A percentile compares a stretch with the other conserved stretches of the same genome.
Conservation (phyloP, 2,888 invertebrate species). For the Cepaea hortensis region DNA sequence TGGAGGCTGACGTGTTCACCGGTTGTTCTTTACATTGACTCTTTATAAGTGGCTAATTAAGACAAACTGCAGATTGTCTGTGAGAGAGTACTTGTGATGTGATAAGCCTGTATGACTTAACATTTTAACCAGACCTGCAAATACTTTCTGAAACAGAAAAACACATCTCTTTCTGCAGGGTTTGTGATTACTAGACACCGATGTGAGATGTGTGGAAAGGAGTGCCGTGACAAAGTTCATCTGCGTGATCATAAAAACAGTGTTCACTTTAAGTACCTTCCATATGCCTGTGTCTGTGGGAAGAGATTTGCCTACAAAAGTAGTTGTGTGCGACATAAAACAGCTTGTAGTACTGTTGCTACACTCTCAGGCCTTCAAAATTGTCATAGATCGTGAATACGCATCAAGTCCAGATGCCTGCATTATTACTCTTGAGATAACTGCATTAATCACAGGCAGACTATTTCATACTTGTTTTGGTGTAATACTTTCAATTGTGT, state of each 20-base stretch:
- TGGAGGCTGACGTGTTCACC: too few species aligned
- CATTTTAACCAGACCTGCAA: neutral
- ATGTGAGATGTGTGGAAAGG: conserved; percentile 45
- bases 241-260: conserved; percentile 45
- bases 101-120: neutral
- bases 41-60: too few species aligned
- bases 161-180: conserved; percentile 36
- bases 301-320: conserved; percentile 44
- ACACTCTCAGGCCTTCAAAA: neutral
- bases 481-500: too few species aligned
- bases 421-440: too few species aligned
- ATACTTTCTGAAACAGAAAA: neutral
- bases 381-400: neutral
- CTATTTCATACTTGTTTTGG: too few species aligned
- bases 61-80: too few species aligned
- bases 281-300: conserved; percentile 41
- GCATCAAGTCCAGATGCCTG: too few species aligned
- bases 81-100: neutral
- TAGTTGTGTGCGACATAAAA: conserved; percentile 33
- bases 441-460: too few species aligned
- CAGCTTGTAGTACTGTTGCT: conserved; percentile 2
- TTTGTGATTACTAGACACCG: conserved; percentile 23
- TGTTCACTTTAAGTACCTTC: conserved; percentile 36
- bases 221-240: conserved; percentile 43
- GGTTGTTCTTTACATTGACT: too few species aligned